phyloP scores from a whole-genome alignment of 2,888 invertebrate species.

The Platypus cylindrus region DNA sequence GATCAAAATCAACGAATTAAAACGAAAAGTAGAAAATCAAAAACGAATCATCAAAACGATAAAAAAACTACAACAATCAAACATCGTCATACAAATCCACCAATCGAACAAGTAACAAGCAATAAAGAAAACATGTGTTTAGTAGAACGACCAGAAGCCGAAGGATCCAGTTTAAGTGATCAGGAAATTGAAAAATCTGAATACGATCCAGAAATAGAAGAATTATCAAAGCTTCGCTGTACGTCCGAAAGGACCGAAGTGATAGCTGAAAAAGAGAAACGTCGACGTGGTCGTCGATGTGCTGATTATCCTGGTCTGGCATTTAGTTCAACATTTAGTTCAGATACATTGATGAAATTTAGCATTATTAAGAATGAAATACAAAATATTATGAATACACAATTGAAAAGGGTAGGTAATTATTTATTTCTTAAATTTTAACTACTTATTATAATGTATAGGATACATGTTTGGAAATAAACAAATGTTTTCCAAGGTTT shows the following conservation, averaged over 20 bases:
- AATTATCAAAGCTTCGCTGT: constrained; percentile 74
- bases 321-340: constrained; percentile 85
- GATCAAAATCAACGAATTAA: constrained; percentile 18
- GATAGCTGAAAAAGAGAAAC: constrained; percentile 69
- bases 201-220: constrained; percentile 66
- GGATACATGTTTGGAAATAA: no score
- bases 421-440: no score
- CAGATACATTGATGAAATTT: constrained; percentile 96
- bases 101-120: constrained; percentile 11
- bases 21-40: constrained; percentile 10
- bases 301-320: constrained; percentile 88
- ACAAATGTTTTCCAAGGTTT: no score
- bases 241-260: constrained; percentile 83
- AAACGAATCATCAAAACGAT: constrained; percentile 5
- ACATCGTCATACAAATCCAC: no score
- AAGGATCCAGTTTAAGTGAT: constrained; percentile 38
- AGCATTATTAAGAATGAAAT: constrained; percentile 93
- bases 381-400: constrained; percentile 94
- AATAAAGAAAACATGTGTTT: constrained; percentile 25
- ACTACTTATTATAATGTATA: no score
- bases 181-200: constrained; percentile 35
- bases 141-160: constrained; percentile 34
- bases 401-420: constrained; percentile 82
- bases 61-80: constrained; percentile 21
- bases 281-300: constrained; percentile 61